Base-by-base conservation (phyloP, 1,140 invertebrate genomes). In the Sinella curviseta region DNA sequence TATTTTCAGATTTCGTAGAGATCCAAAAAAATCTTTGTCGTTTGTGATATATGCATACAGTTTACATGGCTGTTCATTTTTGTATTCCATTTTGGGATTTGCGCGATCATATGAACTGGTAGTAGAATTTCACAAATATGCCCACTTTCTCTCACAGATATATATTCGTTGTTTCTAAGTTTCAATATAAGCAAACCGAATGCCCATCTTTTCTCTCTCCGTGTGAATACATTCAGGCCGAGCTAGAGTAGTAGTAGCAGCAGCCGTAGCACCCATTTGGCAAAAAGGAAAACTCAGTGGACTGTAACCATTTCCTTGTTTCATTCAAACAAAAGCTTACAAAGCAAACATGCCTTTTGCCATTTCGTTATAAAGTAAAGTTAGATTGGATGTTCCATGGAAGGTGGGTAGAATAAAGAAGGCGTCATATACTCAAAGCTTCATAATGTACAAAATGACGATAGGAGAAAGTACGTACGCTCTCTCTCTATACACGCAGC, bases 291-390 rank as follows among this genome's bases (percentile, higher is more conserved):
- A 33, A 70, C 65, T 14, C 65, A 33, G 65, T 70, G 65, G 65
- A 70, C 65, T 33, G 65, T 70, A 33, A 70, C 65, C 30, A 70
- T 70, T 70, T 70, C 65, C 65, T 70, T 70, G 65, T 70, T 70
- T 70, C 65, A 70, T 8, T 70, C 65, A 70, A 31, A 70, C 28
- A 70, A 31, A 70, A 33, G 65, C 26, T 4, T 70, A 30, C 65
- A 70, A 70, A 12, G 30, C 65, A 70, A 70, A 70, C 65, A 70
- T 33, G 12, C 8, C 12, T 31, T 70, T 70, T 70, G 65, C 65
- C 65, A 70, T 70, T 70, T 70, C n/a, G 26, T 70, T 70, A 16
- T 26, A 12, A 65, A 14, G 24, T n/a, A 65, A 14, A 65, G 16
- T n/a, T n/a, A n/a, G 55, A 48, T 8, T 8, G 39, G 39, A 48